Evolutionary conservation across 2,113 vertebrate genomes (phyloP), one percentile per base, ranked within the genome.

Genomic region (Rhineura floridana): DNA sequence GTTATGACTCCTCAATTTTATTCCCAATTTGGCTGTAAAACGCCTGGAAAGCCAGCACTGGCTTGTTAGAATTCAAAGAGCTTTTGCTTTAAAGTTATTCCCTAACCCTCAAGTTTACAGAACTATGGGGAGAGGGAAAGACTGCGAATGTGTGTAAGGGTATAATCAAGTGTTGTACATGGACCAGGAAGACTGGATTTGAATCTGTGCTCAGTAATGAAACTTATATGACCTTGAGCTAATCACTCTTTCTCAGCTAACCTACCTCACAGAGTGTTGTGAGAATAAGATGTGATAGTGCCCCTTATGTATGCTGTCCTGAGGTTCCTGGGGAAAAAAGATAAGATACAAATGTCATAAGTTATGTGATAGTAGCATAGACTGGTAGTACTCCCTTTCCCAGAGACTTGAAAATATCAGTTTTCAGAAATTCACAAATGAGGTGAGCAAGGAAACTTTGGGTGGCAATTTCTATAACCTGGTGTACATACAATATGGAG

Each of bases 1-100:
- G 89, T 28, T 59, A 75, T 79, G n/a, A 75, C 46, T 83, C 59
- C 69, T 59, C 63, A 25, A 42, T 89, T 73, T 84, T 82, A 79
- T 77, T 81, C 80, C 59, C 50, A 59, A 0, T 93, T 93, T 85
- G 73, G 83, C 52, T 73, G 12, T 48, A n/a, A 76, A 59, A 11
- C 52, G 46, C 85, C 78, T 46, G 46, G 67, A 91, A 75, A 75
- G 21, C 55, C 33, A 59, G 55, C 11, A 3, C 7, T 36, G 33
- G 28, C n/a, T 88, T 88, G 39, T 48, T 36, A 55, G n/a, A 69
- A 87, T 48, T 87, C 46, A 48, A 70, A 52, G 36, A 82, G 46
- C 36, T 33, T 72, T 72, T 72, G 39, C 39, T 72, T 87, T 70
- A 19, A 69, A 55, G 44, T 25, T 4, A 83, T 62, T 81, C 10